Evolutionary conservation across 2,113 vertebrate genomes (phyloP), one percentile per base, ranked within the genome.

Genomic region (Climacteris rufus): DNA sequence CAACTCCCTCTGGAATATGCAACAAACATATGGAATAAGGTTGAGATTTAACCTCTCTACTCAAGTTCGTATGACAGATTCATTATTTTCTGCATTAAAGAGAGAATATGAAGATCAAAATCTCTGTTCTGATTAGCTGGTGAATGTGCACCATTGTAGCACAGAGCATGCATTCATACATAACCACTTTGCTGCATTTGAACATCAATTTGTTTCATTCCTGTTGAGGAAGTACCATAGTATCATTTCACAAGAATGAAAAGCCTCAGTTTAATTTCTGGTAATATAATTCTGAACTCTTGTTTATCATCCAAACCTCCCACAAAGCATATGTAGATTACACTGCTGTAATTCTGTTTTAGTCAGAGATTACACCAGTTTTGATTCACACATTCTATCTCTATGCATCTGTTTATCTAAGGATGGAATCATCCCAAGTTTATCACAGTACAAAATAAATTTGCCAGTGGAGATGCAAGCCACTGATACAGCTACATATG

Each of bases 41-140:
- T 75, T 87, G 70, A 57, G 77, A 85, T 70, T 89, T 96, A 89
- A 81, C 80, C 1, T 3, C 23, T 83, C 83, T 91, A 33, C 33
- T 83, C 76, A 52, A 64, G 75, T 87, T 96, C 86, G 15, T 84
- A 76, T 75, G 74, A 85, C 80, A 92, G 60, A 66, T 78, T 90
- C 61, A 57, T 97, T 96, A 95, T 95, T 96, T 94, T 91, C 80
- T 81, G 11, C 59, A 53, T 81, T 95, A 84, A 23, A 93, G 44
- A 86, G 70, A 83, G n/a, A 90, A 89, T 49, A 50, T 53, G 31
- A 74, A 87, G 89, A 94, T 94, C 80, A 91, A 93, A 96, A 93
- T 59, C 85, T 89, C 49, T 15, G 13, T 85, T 93, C 63, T 95
- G 85, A 93, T 94, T 96, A 94, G 50, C 53, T 87, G 64, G 59